These are phyloP conservation scores for Falco punctatus DNA, from an alignment of 2,113 vertebrate species.

Conservation along the genomic window DNA sequence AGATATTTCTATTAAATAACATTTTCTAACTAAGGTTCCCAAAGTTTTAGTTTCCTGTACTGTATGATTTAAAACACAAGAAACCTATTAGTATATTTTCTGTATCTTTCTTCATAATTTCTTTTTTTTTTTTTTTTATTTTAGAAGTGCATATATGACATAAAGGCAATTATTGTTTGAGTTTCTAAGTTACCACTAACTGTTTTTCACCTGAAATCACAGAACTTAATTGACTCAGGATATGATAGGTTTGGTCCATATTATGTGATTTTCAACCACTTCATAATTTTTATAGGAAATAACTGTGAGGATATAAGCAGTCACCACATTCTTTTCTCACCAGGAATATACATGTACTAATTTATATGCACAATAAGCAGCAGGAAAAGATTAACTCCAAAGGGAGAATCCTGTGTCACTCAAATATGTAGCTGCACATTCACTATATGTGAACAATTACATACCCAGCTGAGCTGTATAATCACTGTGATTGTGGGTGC, in stretches of 20 bases:
- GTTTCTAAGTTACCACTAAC: background rate
- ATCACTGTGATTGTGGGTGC: background rate
- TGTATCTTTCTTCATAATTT: background rate
- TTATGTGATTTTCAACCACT: background rate
- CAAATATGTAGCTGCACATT: background rate
- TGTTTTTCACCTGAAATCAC: background rate
- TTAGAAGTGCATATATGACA: background rate
- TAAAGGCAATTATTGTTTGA: background rate
- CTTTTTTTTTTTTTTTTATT: background rate
- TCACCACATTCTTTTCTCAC: conserved; percentile 28
- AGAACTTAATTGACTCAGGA: background rate
- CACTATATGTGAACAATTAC: background rate
- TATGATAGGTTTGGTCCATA: background rate
- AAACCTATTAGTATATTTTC: background rate
- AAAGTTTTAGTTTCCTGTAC: background rate
- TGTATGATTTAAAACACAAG: background rate
- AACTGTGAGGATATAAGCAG: background rate
- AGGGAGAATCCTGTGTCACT: background rate
- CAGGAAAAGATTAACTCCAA: conserved; percentile 36
- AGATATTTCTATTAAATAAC: background rate
- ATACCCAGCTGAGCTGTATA: background rate
- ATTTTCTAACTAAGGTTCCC: background rate
- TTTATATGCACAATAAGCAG: conserved; percentile 6
- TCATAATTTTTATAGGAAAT: conserved; percentile 7
- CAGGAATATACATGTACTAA: background rate